A percentile compares a stretch with the other conserved stretches of the same genome.
Evolutionary conservation across 1,140 invertebrate genomes (phyloP).

Genomic region (Drosophila baimaii): DNA sequence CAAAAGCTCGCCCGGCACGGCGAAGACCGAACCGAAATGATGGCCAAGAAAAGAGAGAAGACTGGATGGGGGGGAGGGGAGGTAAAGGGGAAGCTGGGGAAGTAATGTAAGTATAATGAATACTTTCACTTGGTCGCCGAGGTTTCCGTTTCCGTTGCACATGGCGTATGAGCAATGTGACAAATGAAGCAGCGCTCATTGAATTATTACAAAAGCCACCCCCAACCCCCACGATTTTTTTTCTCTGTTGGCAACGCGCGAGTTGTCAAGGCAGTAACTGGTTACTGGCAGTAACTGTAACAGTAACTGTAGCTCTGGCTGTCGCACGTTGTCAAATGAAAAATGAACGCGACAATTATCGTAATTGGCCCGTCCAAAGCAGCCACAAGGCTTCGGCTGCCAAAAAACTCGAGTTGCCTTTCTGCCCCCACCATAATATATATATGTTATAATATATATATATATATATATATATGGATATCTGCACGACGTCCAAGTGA

Average conservation of each 20-base stretch:
- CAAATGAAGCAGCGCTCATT: slow-evolving; percentile 73
- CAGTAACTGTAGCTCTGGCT: slow-evolving; percentile 38
- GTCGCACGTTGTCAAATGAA: slow-evolving; percentile 75
- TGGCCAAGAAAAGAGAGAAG: slow-evolving; percentile 11
- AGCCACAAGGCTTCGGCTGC: slow-evolving; percentile 38
- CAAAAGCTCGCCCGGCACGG: slow-evolving; percentile 24
- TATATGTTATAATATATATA: slow-evolving; percentile 8
- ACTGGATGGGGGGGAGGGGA: background rate
- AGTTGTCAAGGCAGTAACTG: slow-evolving; percentile 64
- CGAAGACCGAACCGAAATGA: slow-evolving; percentile 31
- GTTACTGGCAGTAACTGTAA: slow-evolving; percentile 33
- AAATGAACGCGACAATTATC: slow-evolving; percentile 80
- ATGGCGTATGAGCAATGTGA: slow-evolving; percentile 65
- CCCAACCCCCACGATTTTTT: slow-evolving; percentile 1
- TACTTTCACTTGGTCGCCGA: slow-evolving; percentile 67
- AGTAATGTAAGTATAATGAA: slow-evolving; percentile 74
- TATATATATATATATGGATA: slow-evolving; percentile 11
- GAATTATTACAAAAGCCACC: slow-evolving; percentile 67
- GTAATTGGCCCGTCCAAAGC: slow-evolving; percentile 63
- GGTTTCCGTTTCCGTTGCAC: slow-evolving; percentile 64
- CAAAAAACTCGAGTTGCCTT: slow-evolving; percentile 15
- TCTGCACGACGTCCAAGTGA: slow-evolving; percentile 48
- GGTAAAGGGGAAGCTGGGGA: background rate
- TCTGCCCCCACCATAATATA: slow-evolving; percentile 2
- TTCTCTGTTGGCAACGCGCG: slow-evolving; percentile 42